Evolutionary conservation across 2,113 vertebrate species (phyloP), one percentile per base, ranked within the genome.

Genomic region (Hipposideros armiger): DNA sequence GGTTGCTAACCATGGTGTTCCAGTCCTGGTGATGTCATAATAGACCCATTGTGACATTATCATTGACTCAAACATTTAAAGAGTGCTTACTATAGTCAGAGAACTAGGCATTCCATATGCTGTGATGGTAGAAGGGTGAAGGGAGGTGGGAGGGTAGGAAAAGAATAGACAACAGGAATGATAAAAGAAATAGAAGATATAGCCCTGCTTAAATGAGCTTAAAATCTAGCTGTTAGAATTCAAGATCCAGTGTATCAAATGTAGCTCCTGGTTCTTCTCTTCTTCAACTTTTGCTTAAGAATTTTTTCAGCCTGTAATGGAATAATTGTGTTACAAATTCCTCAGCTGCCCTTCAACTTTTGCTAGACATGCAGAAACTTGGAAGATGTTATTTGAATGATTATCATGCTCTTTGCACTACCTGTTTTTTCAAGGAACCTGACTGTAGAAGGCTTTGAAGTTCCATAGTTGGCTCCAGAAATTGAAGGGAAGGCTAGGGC

Each of bases 1-100:
- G n/a, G n/a, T 94, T 60, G 28, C 30, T 84, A 80, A 50, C 30
- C 56, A 60, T 42, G 58, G 64, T 86, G 62, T 91, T 97, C 81
- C 17, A n/a, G 32, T 87, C 78, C 42, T 60, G 64, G 32, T 95
- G 97, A 96, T 95, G 94, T 94, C 95, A 96, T 74, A 95, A 74
- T 82, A 62, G 67, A 76, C 11, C n/a, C 6, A 47, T 47, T 97
- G 64, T 97, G 96, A 96, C 78, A 64, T 72, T 36, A 26, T 69
- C 84, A 64, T 22, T 88, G 77, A 86, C 54, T 56, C 32, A 95
- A 32, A 87, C 69, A 84, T 85, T 92, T 60, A 36, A 73, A 87
- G 87, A 87, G 72, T 77, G 67, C n/a, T 87, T 92, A 82, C 47
- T 74, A 22, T 28, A 56, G 24, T 60, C 36, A 94, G 56, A 95